These are phyloP conservation scores for Helicolenus hilgendorfi DNA, from an alignment of 2,797 vertebrate species.

Conservation along the genomic window DNA sequence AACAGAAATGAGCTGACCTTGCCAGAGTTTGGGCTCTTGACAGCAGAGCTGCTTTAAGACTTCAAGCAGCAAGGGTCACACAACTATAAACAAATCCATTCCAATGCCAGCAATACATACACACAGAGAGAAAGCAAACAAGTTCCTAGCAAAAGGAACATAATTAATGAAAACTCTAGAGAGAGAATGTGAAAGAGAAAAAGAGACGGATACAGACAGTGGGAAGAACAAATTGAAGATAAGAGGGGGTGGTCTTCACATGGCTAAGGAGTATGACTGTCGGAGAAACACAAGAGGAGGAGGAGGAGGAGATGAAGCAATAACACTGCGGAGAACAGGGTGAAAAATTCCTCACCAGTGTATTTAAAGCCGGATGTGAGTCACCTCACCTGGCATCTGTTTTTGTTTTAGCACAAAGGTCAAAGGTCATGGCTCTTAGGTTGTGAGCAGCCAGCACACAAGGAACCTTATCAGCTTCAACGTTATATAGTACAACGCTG, in stretches of 20 bases:
- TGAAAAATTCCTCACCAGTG: constrained; percentile 89
- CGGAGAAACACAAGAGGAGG: constrained; percentile 51
- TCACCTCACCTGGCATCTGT: constrained; percentile 94
- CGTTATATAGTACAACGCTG: constrained; percentile 77
- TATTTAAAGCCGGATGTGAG: constrained; percentile 94
- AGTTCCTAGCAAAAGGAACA: constrained; percentile 78
- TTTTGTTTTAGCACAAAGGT: constrained; percentile 92
- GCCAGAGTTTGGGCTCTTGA: constrained; percentile 95
- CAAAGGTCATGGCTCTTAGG: constrained; percentile 93
- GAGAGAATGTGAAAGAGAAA: constrained; percentile 66
- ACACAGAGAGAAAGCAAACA: constrained; percentile 83
- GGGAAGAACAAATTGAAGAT: constrained; percentile 28
- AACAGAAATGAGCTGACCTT: constrained; percentile 96
- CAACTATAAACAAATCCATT: constrained; percentile 92
- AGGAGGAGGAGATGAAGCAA: constrained; percentile 74
- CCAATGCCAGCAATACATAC: constrained; percentile 87
- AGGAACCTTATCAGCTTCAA: constrained; percentile 88
- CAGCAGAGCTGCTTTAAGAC: constrained; percentile 95
- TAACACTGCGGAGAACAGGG: constrained; percentile 79
- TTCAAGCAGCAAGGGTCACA: constrained; percentile 94
- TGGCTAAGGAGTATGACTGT: constrained; percentile 52
- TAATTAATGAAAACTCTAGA: constrained; percentile 85
- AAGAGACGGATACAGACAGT: constrained; percentile 78
- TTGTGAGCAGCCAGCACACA: constrained; percentile 90
- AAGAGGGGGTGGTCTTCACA: constrained; percentile 56